Conservation (phyloP, 2,113 vertebrate genomes). For the Hippoglossus stenolepis region DNA sequence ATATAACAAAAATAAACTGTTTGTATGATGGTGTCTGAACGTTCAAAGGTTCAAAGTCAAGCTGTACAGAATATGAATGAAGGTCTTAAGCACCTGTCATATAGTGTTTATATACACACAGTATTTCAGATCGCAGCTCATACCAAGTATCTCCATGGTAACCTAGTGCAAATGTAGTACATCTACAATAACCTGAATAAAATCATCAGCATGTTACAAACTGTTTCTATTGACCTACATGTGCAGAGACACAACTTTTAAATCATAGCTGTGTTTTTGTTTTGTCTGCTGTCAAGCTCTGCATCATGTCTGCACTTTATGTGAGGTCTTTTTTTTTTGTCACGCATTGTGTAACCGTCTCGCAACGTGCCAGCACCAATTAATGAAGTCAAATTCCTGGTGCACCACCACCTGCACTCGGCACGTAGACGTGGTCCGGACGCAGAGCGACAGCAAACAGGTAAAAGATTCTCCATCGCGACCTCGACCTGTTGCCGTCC, state of each 20-base stretch:
- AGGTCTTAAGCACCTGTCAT: background rate
- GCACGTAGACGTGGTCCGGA: conserved; percentile 1
- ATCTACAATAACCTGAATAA: background rate
- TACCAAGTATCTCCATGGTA: background rate
- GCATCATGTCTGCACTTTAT: conserved; percentile 1
- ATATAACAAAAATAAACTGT: background rate
- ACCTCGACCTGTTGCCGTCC: background rate
- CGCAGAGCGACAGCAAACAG: conserved; percentile 1
- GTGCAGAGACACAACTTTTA: background rate
- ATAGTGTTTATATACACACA: background rate
- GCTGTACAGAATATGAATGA: too few species aligned
- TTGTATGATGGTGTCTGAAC: background rate
- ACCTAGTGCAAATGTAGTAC: too few species aligned
- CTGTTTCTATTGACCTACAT: background rate
- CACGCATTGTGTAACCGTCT: conserved; percentile 29
- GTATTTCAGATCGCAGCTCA: background rate
- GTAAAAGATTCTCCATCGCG: background rate
- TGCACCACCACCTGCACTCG: conserved; percentile 25
- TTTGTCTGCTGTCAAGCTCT: conserved; percentile 8
- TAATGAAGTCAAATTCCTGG: conserved; percentile 42
- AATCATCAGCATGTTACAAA: background rate
- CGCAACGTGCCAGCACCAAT: conserved; percentile 25
- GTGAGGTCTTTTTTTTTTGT: conserved; percentile 30
- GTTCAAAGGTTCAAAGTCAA: too few species aligned
- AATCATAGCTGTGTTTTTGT: conserved; percentile 8